Base-by-base conservation (phyloP, 2,888 invertebrate genomes). In the Heteropelma amictum region DNA sequence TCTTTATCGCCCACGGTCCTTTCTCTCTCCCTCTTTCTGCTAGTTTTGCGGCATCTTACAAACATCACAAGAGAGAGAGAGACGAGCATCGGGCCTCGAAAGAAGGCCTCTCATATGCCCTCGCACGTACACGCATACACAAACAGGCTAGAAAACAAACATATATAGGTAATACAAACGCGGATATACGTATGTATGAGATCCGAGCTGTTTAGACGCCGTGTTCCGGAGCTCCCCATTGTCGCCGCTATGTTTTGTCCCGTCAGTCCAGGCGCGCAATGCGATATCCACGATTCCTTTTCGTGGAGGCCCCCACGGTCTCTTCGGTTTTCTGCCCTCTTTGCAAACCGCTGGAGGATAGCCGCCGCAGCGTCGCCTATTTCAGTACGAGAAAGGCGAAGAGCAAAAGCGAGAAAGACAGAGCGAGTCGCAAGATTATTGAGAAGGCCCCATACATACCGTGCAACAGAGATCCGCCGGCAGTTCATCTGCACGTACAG, bases 241-340 rank as follows among this genome's bases (percentile, higher is more conserved):
- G 88, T 87, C 79, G 83, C 80, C 77, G 78, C 78, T 79, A 78
- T 84, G 87, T 88, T 88, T 88, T 88, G 88, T 88, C 87, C 88
- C 88, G 88, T 88, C 88, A 88, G 88, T 88, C 87, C 86, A 76
- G 76, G 79, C 79, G 85, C 81, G 88, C 87, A 88, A 88, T 85
- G 88, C 84, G 87, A 88, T 88, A 88, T 88, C 88, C 85, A 86
- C 83, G 86, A 85, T 85, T 86, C 82, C 85, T 87, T 88, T 86
- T 38, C 49, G 21, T 28, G 82, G 81, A 80, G 83, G 33, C 47
- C 56, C 60, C 54, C 38, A 42, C 40, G 53, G 23, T 60, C 65
- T 61, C 65, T 54, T 17, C 28, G 33, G 19, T 38, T 58, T 58
- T 49, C 54, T 45, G 54, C 30, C 80, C 82, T 81, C 78, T 80